phyloP scores from a whole-genome alignment of 2,888 invertebrate species.

The Parapristionchus giblindavisi region DNA sequence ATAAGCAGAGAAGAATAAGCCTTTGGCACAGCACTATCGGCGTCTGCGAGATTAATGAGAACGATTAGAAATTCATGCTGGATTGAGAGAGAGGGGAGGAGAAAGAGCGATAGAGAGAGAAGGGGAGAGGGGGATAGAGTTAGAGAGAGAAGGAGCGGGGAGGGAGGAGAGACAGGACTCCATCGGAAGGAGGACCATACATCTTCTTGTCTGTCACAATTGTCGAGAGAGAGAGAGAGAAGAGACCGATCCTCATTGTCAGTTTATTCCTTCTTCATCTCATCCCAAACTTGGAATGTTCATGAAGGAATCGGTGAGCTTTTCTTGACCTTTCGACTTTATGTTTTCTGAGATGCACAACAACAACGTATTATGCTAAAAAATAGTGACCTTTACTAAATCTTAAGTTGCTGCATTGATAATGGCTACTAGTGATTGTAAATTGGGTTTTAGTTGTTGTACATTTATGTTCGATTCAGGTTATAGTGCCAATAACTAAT shows the following conservation, averaged over 20 bases:
- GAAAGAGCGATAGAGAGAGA: not conserved
- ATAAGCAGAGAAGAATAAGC: no score
- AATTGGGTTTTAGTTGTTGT: no score
- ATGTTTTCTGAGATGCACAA: no score
- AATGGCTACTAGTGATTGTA: no score
- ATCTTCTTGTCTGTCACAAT: constrained; percentile 18
- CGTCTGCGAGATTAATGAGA: constrained; percentile 28
- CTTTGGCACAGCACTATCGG: not conserved
- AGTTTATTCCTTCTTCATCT: not conserved
- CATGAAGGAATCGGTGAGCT: no score
- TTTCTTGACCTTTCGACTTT: no score
- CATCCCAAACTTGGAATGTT: no score
- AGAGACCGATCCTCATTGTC: constrained; percentile 13
- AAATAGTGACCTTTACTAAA: no score
- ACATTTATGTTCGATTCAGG: no score
- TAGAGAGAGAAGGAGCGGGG: constrained; percentile 1
- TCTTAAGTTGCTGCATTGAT: no score
- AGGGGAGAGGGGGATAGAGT: constrained; percentile 17
- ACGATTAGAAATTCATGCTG: constrained; percentile 26
- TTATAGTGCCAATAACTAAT: no score
- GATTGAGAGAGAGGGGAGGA: not conserved
- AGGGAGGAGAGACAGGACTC: not conserved
- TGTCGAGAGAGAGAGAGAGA: not conserved
- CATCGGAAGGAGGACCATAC: constrained; percentile 32
- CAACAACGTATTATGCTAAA: no score